Evolutionary conservation across 2,888 invertebrate genomes (phyloP).

Genomic region (Rhopalosiphum nymphaeae): DNA sequence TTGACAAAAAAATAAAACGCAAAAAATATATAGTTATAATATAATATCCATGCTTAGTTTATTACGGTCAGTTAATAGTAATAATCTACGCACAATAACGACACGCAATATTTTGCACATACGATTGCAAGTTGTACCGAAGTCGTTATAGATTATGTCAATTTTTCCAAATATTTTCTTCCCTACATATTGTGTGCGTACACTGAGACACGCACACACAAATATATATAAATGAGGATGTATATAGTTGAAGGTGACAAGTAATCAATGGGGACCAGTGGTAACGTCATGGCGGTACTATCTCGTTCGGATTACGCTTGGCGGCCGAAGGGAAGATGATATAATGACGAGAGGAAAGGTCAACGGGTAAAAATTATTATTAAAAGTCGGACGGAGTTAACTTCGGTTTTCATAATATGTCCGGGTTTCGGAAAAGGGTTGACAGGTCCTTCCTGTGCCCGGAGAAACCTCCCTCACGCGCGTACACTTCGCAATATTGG

Average conservation of each 20-base stretch:
- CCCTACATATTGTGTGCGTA: background rate
- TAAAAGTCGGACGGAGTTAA: conserved; percentile 64
- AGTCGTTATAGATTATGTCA: conserved; percentile 46
- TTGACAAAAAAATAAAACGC: background rate
- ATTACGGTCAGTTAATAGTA: background rate
- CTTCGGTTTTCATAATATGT: conserved; percentile 64
- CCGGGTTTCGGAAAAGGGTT: conserved; percentile 64
- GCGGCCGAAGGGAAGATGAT: conserved; percentile 34
- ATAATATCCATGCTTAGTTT: conserved; percentile 12
- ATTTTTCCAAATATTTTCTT: conserved; percentile 36
- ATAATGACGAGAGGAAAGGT: conserved; percentile 51
- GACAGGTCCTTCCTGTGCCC: conserved; percentile 61
- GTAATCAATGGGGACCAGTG: conserved; percentile 52
- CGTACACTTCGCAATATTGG: conserved; percentile 53
- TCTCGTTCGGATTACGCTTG: conserved; percentile 52
- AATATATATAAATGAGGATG: background rate
- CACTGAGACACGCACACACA: background rate
- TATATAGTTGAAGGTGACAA: conserved; percentile 63
- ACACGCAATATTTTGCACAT: background rate
- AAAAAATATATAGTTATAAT: background rate
- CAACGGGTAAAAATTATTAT: conserved; percentile 62
- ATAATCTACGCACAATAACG: background rate
- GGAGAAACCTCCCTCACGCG: conserved; percentile 36
- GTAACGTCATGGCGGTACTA: conserved; percentile 1
- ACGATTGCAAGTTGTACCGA: background rate